A percentile compares a stretch with the other conserved stretches of the same genome.
Evolutionary conservation across 2,797 vertebrate species (phyloP).

Genomic region (Oreortyx pictus): DNA sequence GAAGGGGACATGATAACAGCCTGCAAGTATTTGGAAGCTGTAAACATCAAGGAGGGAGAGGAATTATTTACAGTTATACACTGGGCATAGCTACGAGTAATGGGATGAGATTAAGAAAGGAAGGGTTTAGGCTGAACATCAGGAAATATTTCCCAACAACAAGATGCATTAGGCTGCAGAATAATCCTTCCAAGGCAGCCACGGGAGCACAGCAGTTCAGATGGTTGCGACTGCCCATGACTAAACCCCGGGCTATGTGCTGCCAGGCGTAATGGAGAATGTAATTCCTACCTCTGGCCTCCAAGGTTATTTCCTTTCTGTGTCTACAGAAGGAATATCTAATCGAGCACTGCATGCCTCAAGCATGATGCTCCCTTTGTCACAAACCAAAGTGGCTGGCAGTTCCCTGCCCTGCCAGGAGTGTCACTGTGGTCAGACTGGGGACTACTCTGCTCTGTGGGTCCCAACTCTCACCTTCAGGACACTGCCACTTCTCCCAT

Average conservation of each 20-base stretch:
- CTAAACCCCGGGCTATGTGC: conserved; percentile 38
- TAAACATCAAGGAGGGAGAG: conserved; percentile 32
- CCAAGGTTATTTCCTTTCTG: conserved; percentile 25
- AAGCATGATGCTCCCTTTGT: conserved; percentile 11
- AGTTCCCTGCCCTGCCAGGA: not conserved
- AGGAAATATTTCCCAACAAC: conserved; percentile 27
- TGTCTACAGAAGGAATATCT: conserved; percentile 20
- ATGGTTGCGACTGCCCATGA: not conserved
- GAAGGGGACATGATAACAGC: not conserved
- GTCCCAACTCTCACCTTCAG: not conserved
- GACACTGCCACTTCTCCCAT: not conserved
- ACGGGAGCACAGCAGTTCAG: not conserved
- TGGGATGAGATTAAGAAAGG: conserved; percentile 40
- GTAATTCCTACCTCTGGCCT: conserved; percentile 22
- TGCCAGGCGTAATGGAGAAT: not conserved
- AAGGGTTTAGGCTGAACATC: conserved; percentile 13
- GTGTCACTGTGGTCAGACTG: not conserved
- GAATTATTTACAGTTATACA: conserved; percentile 15
- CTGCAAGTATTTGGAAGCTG: not conserved
- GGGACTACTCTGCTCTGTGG: not conserved
- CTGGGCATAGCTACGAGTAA: conserved; percentile 37
- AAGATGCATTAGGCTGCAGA: conserved; percentile 8
- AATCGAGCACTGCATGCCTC: not conserved
- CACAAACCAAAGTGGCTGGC: not conserved
- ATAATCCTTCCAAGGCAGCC: conserved; percentile 37